Conservation (phyloP, 1,140 invertebrate species). For the Lordiphosa mommai region DNA sequence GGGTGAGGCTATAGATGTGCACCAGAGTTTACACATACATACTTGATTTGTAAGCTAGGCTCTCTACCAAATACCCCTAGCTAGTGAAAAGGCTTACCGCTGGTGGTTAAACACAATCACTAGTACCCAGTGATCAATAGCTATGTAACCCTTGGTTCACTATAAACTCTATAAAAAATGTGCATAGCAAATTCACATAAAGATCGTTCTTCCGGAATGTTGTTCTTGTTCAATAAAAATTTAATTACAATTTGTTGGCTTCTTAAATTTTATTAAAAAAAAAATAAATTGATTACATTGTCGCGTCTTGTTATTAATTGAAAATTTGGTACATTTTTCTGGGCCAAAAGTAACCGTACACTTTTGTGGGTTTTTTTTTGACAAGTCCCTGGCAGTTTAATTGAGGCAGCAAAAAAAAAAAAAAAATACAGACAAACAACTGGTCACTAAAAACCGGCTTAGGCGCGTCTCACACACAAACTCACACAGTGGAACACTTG, state of each 20-base stretch:
- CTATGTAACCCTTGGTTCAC: too few species aligned
- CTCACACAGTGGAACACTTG: constrained; percentile 5
- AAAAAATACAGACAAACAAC: constrained; percentile 27
- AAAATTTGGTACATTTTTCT: constrained; percentile 30
- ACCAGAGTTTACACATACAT: too few species aligned
- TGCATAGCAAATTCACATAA: too few species aligned
- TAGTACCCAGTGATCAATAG: too few species aligned
- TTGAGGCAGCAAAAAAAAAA: constrained; percentile 45
- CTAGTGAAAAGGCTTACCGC: too few species aligned
- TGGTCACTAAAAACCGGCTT: constrained; percentile 70
- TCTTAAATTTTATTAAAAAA: constrained; percentile 7
- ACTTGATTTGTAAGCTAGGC: too few species aligned
- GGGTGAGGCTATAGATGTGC: too few species aligned
- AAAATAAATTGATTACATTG: constrained; percentile 51
- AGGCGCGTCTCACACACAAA: constrained; percentile 54
- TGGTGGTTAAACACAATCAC: too few species aligned
- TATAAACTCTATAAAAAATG: too few species aligned
- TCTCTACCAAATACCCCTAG: too few species aligned
- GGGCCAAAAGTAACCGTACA: constrained; percentile 48
- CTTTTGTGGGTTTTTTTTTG: constrained; percentile 67
- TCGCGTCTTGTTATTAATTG: constrained; percentile 60
- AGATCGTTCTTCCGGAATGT: too few species aligned
- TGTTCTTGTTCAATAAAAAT: constrained; percentile 7
- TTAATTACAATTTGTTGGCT: constrained; percentile 22
- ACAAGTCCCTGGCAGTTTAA: constrained; percentile 58